Base-by-base conservation (phyloP, 2,113 vertebrate species). In the Bambusicola thoracicus region DNA sequence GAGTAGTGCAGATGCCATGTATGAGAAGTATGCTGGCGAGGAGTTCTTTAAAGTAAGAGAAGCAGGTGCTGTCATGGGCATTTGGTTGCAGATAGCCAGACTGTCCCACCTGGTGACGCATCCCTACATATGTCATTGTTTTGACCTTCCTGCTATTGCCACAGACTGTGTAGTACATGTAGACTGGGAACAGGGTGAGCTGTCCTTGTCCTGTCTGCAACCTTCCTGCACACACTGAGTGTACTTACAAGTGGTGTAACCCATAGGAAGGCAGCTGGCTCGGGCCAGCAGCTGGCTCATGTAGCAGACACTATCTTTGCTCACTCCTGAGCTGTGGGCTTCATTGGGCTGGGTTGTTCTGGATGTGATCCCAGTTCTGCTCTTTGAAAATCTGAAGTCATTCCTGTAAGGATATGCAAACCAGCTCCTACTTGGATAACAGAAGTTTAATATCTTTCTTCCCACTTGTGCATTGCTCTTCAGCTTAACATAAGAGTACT, bases 11-110 rank as follows among this genome's bases (percentile, higher is more conserved):
- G 98, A 98, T 38, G 22, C 30, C 2, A 0, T 99, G 18, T 99
- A 99, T 13, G 83, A 98, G 94, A 99, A 98, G 70, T 98, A 99
- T 0, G 96, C 97, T 1, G 98, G 98, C n/a, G 94, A 95, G 5
- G 44, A 75, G 2, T 97, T 99, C 40, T 97, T 99, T 25, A 98
- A 98, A 97, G 99, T 99, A 95, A 97, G 98, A 73, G 11, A 27
- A 12, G 38, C 48, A 59, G 14, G 12, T 36, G 46, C n/a, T 77
- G 14, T 36, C 5, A 2, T 30, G 11, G 34, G 13, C 72, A 69
- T 16, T 41, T 46, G 61, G 58, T 61, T 85, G n/a, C 25, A 66
- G 43, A 27, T 21, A 15, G 55, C n/a, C 34, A 69, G 66, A 12
- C 29, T 4, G 4, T 20, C 59, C n/a, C 5, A 3, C 21, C 48